A percentile compares a stretch with the other conserved stretches of the same genome.
phyloP scores from a whole-genome alignment of 2,888 invertebrate genomes.

The Xanthorhoe designata region DNA sequence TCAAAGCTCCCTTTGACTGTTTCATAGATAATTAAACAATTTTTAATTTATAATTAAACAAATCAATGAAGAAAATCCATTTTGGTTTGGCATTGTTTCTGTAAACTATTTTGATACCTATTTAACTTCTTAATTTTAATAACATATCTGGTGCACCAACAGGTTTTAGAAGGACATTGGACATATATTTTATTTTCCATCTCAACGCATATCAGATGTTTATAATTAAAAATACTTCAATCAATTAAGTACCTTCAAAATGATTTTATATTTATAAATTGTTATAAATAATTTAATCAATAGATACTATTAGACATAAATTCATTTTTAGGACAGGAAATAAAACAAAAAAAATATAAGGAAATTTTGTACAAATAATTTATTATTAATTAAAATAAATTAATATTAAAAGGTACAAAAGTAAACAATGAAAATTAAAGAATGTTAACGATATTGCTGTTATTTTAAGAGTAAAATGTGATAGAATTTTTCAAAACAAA shows the following conservation, averaged over 20 bases:
- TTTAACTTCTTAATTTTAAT: background rate
- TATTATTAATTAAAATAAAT: slow-evolving; percentile 27
- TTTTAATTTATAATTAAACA: too few relatives aligned
- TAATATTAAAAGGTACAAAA: slow-evolving; percentile 32
- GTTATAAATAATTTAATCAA: background rate
- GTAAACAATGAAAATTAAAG: slow-evolving; percentile 22
- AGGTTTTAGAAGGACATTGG: background rate
- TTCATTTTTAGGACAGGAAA: slow-evolving; percentile 17
- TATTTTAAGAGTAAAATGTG: slow-evolving; percentile 13
- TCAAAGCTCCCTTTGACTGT: background rate
- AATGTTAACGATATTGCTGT: slow-evolving; percentile 16
- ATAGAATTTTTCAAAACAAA: slow-evolving; percentile 13
- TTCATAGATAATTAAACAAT: background rate
- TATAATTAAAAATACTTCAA: background rate
- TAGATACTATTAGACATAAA: background rate
- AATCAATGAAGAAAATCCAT: background rate
- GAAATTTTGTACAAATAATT: slow-evolving; percentile 28
- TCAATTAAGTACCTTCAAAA: background rate
- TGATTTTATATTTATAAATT: background rate
- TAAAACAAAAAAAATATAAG: slow-evolving; percentile 29
- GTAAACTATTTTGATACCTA: background rate
- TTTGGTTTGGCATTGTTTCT: background rate
- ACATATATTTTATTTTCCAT: background rate
- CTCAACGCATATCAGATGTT: background rate
- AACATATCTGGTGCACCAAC: slow-evolving; percentile 4